Evolutionary conservation across 2,113 vertebrate genomes (phyloP).

Genomic region (Cottus gobio): DNA sequence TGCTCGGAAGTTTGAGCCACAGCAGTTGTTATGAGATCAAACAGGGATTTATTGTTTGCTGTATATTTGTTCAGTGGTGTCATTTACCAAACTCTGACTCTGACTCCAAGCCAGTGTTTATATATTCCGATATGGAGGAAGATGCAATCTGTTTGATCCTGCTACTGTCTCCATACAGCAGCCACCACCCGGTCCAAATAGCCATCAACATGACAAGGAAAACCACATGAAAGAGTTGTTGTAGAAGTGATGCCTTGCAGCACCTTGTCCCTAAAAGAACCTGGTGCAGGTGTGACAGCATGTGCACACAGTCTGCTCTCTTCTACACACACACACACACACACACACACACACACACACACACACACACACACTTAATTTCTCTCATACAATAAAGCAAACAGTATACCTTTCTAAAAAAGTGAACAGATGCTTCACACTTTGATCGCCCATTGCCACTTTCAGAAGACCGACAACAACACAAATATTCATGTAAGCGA

Average conservation of each 20-base stretch:
- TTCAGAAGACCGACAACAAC: not conserved
- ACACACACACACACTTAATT: not conserved
- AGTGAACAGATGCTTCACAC: not conserved
- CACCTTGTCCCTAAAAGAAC: constrained; percentile 17
- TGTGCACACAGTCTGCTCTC: not conserved
- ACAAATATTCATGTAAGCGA: not conserved
- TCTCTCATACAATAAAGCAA: not conserved
- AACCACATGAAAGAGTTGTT: constrained; percentile 45
- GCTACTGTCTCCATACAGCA: constrained; percentile 30
- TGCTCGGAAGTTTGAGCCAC: not conserved
- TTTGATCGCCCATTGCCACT: not conserved
- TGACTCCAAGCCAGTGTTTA: constrained; percentile 13
- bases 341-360: not conserved
- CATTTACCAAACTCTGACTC: not conserved
- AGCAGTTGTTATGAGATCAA: not conserved
- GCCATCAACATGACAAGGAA: constrained; percentile 25
- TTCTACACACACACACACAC: not conserved
- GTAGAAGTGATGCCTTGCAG: not conserved
- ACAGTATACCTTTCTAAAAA: not conserved
- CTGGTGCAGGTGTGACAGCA: constrained; percentile 31
- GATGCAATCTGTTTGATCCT: constrained; percentile 31
- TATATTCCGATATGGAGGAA: constrained; percentile 5
- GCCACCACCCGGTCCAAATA: constrained; percentile 38
- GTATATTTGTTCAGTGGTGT: not conserved
- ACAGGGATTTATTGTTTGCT: constrained; percentile 6